Conservation (phyloP, 2,113 vertebrate genomes). For the Odocoileus hemionus region DNA sequence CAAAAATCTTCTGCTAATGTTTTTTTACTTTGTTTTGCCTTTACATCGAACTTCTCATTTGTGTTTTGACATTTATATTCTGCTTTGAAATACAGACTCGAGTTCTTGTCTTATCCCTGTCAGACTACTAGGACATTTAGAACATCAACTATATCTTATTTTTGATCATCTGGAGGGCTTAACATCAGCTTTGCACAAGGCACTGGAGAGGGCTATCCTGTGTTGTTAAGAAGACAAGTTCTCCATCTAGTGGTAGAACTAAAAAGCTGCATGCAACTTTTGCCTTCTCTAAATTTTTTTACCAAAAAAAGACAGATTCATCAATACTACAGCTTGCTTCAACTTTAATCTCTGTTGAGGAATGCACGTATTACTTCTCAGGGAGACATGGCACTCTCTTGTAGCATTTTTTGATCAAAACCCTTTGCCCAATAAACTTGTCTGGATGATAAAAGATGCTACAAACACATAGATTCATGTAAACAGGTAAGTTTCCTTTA, state of each 20-base stretch:
- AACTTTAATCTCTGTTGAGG: not conserved
- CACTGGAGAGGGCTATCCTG: not conserved
- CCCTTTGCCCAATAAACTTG: not conserved
- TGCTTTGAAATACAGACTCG: not conserved
- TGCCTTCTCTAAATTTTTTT: not conserved
- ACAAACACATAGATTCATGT: not conserved
- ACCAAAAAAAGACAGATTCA: not conserved
- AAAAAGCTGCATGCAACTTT: slow-evolving; percentile 11
- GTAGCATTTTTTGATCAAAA: not conserved
- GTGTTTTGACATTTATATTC: not conserved
- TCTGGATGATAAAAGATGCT: not conserved
- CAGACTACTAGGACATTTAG: not conserved
- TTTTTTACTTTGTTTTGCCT: not conserved
- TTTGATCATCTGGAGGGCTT: not conserved
- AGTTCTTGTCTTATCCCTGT: not conserved
- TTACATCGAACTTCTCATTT: not conserved
- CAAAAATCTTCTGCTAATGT: not conserved
- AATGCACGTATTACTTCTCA: not conserved
- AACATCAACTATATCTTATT: not conserved
- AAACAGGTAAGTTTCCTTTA: not conserved
- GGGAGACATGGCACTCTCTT: not conserved
- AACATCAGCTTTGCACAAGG: not conserved
- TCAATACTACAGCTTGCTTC: not conserved
- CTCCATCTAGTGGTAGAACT: slow-evolving; percentile 63
- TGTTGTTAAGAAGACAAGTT: not conserved